Evolutionary conservation across 2,797 vertebrate genomes (phyloP).

Genomic region (Tapirus indicus): DNA sequence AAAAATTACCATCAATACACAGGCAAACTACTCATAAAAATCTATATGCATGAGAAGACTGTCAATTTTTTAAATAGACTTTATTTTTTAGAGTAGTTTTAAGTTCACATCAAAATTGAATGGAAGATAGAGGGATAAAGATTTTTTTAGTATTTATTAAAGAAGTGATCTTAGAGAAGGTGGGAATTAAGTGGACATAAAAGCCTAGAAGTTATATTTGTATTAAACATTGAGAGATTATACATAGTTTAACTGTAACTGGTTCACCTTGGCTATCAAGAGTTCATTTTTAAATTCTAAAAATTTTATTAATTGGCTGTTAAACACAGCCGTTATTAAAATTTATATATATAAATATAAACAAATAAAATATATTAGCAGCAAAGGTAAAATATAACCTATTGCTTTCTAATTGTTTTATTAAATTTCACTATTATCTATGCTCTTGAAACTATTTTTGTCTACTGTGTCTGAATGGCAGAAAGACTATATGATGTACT

Average conservation of each 20-base stretch:
- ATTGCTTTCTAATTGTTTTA: neutral
- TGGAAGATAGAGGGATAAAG: neutral
- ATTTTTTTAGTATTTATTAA: neutral
- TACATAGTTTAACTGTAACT: neutral
- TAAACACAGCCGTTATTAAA: neutral
- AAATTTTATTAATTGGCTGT: neutral
- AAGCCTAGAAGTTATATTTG: neutral
- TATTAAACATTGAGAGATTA: neutral
- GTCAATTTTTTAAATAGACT: neutral
- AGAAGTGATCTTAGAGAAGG: neutral
- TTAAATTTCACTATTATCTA: neutral
- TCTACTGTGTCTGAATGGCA: neutral
- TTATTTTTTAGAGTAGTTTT: neutral
- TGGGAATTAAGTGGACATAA: neutral
- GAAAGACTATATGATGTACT: neutral
- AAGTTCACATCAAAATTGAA: neutral
- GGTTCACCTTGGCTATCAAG: neutral
- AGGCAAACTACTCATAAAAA: neutral
- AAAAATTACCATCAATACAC: neutral
- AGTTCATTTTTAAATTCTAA: neutral
- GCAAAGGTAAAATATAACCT: neutral
- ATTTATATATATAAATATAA: neutral
- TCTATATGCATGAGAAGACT: neutral
- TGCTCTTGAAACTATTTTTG: neutral
- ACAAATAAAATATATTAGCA: neutral